phyloP scores from a whole-genome alignment of 2,888 invertebrate genomes.

The Calliscelio sp. region DNA sequence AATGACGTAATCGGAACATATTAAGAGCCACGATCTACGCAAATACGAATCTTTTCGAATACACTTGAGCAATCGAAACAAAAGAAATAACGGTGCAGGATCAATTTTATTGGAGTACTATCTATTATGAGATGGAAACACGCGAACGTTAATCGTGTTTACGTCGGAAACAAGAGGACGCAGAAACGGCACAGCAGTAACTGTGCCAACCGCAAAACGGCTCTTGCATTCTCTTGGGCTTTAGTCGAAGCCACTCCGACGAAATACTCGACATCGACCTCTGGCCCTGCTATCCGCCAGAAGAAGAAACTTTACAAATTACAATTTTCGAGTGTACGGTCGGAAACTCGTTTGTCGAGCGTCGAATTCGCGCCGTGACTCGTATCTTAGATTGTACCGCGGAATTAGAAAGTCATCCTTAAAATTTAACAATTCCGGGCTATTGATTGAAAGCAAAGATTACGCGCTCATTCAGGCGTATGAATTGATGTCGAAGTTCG shows the following conservation, averaged over 20 bases:
- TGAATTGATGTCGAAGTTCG: constrained; percentile 10
- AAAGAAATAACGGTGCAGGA: constrained; percentile 35
- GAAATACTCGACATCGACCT: constrained; percentile 64
- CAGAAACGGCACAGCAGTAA: constrained; percentile 51
- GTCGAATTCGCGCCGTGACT: constrained; percentile 39
- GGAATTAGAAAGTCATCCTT: constrained; percentile 33
- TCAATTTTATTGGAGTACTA: constrained; percentile 60
- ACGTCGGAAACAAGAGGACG: constrained; percentile 57
- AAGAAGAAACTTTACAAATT: constrained; percentile 71
- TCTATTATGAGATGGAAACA: constrained; percentile 59
- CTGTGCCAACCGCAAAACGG: constrained; percentile 73
- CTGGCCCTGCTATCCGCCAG: constrained; percentile 17
- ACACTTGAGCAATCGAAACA: constrained; percentile 14
- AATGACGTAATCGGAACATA: background rate
- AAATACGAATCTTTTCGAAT: constrained; percentile 17
- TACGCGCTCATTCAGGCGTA: constrained; percentile 17
- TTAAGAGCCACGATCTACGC: background rate
- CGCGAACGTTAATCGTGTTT: constrained; percentile 70
- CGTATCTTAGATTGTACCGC: constrained; percentile 23
- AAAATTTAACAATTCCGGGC: constrained; percentile 35
- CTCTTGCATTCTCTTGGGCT: constrained; percentile 70
- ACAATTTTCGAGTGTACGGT: constrained; percentile 53
- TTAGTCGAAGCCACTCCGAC: constrained; percentile 59
- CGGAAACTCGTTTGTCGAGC: constrained; percentile 47
- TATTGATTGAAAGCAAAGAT: constrained; percentile 43